phyloP scores from a whole-genome alignment of 53 echinoderm and acorn worm species.

The Arbacia lixula region DNA sequence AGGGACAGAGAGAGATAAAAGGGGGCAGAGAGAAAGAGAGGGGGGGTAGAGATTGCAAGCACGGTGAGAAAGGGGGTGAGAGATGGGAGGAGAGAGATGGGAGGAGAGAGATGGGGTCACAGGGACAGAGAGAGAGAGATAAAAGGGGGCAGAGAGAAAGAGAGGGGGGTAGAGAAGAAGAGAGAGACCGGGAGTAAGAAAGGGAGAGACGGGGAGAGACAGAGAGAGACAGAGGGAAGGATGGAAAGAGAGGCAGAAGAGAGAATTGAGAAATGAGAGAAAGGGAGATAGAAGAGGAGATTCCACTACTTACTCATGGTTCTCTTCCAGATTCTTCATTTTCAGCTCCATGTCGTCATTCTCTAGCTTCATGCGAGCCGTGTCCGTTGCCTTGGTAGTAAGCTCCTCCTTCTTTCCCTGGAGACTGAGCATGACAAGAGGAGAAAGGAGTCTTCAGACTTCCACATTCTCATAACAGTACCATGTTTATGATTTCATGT shows the following conservation, averaged over 20 bases:
- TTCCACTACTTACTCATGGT: conserved; percentile 81
- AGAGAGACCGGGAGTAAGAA: background rate
- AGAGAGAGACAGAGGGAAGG: background rate
- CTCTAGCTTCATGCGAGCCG: conserved; percentile 95
- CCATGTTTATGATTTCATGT: no score
- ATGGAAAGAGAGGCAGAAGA: background rate
- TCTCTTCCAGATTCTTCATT: conserved; percentile 93
- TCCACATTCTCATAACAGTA: no score
- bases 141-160: background rate
- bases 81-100: background rate
- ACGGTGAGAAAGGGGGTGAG: background rate
- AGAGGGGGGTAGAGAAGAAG: background rate
- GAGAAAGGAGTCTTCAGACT: no score
- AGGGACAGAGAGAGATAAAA: background rate
- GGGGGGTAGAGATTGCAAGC: background rate
- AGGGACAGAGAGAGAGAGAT: background rate
- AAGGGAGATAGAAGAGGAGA: no score
- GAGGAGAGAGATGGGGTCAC: background rate
- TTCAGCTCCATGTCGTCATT: conserved; percentile 89
- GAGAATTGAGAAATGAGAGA: background rate
- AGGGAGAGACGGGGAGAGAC: background rate
- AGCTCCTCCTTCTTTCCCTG: conserved; percentile 87
- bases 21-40: background rate
- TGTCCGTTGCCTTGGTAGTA: conserved; percentile 84
- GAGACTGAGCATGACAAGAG: no score